A percentile compares a stretch with the other conserved stretches of the same genome.
phyloP scores from a whole-genome alignment of 2,113 vertebrate genomes.

The Setophaga petechia region DNA sequence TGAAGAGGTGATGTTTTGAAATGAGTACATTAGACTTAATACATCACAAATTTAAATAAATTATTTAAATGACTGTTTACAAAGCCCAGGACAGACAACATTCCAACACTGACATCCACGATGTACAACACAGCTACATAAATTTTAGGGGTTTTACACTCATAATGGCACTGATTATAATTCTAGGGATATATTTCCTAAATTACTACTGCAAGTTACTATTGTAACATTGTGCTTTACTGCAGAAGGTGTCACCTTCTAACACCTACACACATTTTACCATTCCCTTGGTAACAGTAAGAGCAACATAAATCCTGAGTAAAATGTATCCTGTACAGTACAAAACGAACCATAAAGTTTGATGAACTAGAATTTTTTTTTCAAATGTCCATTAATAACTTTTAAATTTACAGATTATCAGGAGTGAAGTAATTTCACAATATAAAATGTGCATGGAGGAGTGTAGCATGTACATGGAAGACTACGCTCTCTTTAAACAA shows the following conservation, averaged over 20 bases:
- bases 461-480: not conserved
- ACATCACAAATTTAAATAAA: not conserved
- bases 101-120: not conserved
- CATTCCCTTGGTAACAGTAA: not conserved
- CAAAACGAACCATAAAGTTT: not conserved
- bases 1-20: not conserved
- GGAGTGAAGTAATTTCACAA: not conserved
- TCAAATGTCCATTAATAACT: not conserved
- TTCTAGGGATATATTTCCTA: not conserved
- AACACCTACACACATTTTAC: not conserved
- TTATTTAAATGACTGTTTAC: not conserved
- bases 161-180: not conserved
- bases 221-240: not conserved
- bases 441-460: not conserved
- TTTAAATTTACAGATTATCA: not conserved
- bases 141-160: conserved; percentile 1
- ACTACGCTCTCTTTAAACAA: not conserved
- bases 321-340: not conserved
- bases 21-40: not conserved
- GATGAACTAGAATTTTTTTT: not conserved
- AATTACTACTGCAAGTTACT: not conserved
- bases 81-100: not conserved
- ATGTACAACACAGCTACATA: not conserved
- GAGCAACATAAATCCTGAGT: not conserved
- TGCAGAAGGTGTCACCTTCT: not conserved